Percentiles rank a stretch among this genome's conserved stretches.
phyloP scores from a whole-genome alignment of 1,140 invertebrate species.

The Lordiphosa mommai region DNA sequence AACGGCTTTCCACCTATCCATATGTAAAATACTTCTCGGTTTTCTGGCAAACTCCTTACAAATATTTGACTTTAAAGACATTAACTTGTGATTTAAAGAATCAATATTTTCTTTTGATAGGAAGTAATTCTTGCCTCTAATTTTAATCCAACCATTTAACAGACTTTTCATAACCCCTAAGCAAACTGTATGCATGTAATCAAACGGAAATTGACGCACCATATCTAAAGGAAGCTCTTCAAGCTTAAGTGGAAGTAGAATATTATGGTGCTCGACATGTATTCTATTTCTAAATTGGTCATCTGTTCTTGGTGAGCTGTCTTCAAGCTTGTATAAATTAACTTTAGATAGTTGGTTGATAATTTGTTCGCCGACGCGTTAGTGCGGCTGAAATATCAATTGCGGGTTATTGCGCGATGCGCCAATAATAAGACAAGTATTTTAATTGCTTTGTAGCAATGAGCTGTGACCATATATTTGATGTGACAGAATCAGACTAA shows the following conservation, averaged over 20 bases:
- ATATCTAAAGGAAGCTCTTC: neutral
- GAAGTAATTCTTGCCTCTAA: constrained; percentile 4
- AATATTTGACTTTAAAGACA: constrained; percentile 3
- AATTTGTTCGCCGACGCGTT: too few species aligned
- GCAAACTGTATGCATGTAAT: constrained; percentile 9
- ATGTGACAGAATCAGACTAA: too few species aligned
- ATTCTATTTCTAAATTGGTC: constrained; percentile 7
- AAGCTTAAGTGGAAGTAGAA: neutral
- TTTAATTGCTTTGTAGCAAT: too few species aligned
- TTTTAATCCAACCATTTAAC: constrained; percentile 7
- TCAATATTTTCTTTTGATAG: neutral
- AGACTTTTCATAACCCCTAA: constrained; percentile 4
- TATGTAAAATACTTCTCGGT: constrained; percentile 9
- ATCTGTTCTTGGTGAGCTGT: constrained; percentile 3
- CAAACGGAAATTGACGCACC: constrained; percentile 3
- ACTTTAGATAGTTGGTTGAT: too few species aligned
- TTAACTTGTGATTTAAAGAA: neutral
- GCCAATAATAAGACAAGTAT: too few species aligned
- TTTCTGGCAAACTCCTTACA: constrained; percentile 9
- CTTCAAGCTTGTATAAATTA: too few species aligned
- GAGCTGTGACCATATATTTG: too few species aligned
- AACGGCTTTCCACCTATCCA: constrained; percentile 12
- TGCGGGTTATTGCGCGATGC: too few species aligned
- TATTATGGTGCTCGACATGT: neutral
- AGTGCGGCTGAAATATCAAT: too few species aligned